These are phyloP conservation scores for Bombus waltoni DNA, from an alignment of 1,140 invertebrate species.

Conservation along the genomic window DNA sequence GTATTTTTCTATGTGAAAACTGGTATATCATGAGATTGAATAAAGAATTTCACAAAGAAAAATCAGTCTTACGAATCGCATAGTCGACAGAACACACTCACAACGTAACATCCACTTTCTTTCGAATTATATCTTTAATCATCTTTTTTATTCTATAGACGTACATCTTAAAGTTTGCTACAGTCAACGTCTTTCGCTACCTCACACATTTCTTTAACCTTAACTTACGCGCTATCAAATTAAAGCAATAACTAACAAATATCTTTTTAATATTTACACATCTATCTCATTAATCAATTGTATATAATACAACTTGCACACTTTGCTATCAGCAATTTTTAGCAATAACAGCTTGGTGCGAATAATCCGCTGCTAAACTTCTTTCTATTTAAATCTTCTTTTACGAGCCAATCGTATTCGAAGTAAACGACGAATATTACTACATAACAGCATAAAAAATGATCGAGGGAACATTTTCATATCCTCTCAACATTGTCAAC, in stretches of 20 bases:
- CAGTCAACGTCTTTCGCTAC: conserved; percentile 50
- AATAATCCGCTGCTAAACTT: background rate
- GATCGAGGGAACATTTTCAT: background rate
- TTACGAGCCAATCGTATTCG: conserved; percentile 12
- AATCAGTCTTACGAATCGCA: background rate
- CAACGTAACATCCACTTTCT: conserved; percentile 17
- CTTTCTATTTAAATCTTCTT: background rate
- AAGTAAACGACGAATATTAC: background rate
- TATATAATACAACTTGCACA: conserved; percentile 63
- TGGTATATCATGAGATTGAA: background rate
- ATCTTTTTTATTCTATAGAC: conserved; percentile 59
- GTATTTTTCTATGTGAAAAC: conserved; percentile 11
- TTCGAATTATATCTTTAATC: conserved; percentile 44
- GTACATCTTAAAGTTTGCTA: conserved; percentile 57
- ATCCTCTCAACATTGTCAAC: background rate
- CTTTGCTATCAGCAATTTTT: conserved; percentile 31
- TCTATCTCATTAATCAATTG: conserved; percentile 49
- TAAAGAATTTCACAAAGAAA: conserved; percentile 15
- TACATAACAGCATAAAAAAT: background rate
- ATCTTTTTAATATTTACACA: conserved; percentile 62
- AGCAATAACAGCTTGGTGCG: conserved; percentile 37
- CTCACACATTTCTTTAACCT: conserved; percentile 51
- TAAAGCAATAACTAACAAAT: conserved; percentile 62
- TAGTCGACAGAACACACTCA: conserved; percentile 10
- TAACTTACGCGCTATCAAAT: conserved; percentile 51